Percentiles rank a stretch among this genome's conserved stretches.
phyloP scores from a whole-genome alignment of 2,888 invertebrate genomes.

The Stegana nigrithorax region DNA sequence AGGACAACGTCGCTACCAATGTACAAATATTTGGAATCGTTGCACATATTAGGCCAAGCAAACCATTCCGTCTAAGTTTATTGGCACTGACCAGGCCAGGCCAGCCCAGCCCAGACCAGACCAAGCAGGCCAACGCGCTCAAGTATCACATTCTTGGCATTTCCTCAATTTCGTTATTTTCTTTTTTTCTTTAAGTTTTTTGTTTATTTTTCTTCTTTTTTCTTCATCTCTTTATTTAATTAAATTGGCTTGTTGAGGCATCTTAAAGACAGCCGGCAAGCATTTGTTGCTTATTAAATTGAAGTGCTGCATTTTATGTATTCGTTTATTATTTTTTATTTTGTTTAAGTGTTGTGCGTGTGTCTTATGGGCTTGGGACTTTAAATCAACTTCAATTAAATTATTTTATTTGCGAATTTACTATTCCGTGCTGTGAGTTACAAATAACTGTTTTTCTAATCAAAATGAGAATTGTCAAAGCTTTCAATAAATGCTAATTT shows the following conservation, averaged over 20 bases:
- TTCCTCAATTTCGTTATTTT: background rate
- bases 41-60: constrained; percentile 12
- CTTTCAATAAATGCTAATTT: too few species aligned
- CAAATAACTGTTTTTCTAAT: too few species aligned
- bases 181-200: background rate
- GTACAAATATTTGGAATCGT: constrained; percentile 13
- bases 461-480: too few species aligned
- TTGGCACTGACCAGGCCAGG: background rate
- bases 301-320: too few species aligned
- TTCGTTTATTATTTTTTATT: too few species aligned
- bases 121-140: background rate
- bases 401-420: too few species aligned
- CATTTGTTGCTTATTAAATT: constrained; percentile 8
- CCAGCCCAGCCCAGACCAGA: background rate
- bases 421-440: too few species aligned
- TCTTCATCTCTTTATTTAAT: constrained; percentile 4
- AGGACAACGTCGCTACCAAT: background rate
- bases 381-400: too few species aligned
- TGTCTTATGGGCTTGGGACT: too few species aligned
- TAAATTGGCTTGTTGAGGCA: constrained; percentile 13
- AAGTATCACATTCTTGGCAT: constrained; percentile 13
- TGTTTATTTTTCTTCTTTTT: background rate
- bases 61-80: background rate
- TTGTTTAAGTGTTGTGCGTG: too few species aligned
- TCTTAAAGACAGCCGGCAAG: constrained; percentile 7